These are phyloP conservation scores for Drosophila anomelani DNA, from an alignment of 2,888 invertebrate genomes.

Conservation along the genomic window DNA sequence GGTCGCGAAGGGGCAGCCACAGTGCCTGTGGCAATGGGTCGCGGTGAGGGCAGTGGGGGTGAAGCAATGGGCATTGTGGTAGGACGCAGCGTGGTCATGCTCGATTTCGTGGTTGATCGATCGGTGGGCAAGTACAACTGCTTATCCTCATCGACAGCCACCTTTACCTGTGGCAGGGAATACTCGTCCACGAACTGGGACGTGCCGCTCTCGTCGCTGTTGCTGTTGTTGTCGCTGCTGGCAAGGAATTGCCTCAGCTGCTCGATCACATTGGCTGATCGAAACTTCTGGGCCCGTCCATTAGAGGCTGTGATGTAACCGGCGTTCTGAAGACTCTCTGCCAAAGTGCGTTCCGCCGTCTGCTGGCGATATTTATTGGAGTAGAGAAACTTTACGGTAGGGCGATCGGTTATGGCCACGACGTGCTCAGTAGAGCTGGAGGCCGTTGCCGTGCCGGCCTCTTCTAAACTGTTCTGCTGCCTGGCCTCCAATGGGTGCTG, in stretches of 20 bases:
- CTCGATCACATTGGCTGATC: constrained; percentile 72
- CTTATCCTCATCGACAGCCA: constrained; percentile 78
- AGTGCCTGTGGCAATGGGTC: constrained; percentile 4
- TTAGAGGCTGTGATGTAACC: constrained; percentile 78
- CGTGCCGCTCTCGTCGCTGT: constrained; percentile 76
- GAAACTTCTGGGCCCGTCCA: constrained; percentile 62
- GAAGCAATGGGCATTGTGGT: constrained; percentile 46
- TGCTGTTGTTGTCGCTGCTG: constrained; percentile 75
- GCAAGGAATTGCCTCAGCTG: constrained; percentile 78
- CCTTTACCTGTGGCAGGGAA: constrained; percentile 73
- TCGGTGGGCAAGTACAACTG: constrained; percentile 79
- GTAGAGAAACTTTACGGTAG: constrained; percentile 78
- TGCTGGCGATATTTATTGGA: constrained; percentile 82
- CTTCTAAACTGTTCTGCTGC: constrained; percentile 79
- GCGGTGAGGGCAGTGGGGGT: constrained; percentile 10
- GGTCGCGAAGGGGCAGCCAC: constrained; percentile 17
- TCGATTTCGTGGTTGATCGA: constrained; percentile 37
- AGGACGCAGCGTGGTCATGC: constrained; percentile 47
- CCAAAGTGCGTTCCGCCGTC: constrained; percentile 78
- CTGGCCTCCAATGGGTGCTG: constrained; percentile 56
- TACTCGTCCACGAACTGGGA: constrained; percentile 79
- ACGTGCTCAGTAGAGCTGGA: constrained; percentile 64
- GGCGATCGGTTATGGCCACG: constrained; percentile 76
- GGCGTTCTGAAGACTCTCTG: constrained; percentile 82
- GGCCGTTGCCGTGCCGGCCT: constrained; percentile 50